Conservation (phyloP, 1,140 invertebrate species). For the Oryzaephilus surinamensis region DNA sequence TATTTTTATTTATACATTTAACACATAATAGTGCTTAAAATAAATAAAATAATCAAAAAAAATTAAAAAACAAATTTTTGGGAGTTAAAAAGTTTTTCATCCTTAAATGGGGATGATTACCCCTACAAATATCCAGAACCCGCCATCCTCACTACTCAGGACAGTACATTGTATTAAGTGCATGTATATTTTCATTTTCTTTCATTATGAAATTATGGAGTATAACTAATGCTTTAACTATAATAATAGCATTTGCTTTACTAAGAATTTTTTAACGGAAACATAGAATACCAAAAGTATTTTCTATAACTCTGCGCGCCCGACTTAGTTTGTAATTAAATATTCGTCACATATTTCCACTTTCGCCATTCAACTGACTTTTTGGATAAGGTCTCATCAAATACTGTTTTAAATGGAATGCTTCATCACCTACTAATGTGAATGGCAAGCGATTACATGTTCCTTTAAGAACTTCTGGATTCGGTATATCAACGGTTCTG, state of each 20-base stretch:
- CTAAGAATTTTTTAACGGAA: conserved; percentile 10
- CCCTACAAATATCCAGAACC: too few species aligned
- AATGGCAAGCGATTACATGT: conserved; percentile 4
- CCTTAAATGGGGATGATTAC: too few species aligned
- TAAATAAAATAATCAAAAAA: too few species aligned
- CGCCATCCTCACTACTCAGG: too few species aligned
- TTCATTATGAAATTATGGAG: conserved; percentile 4
- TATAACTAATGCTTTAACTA: conserved; percentile 3
- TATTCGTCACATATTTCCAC: conserved; percentile 17
- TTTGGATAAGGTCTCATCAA: conserved; percentile 1
- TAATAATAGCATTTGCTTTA: conserved; percentile 11
- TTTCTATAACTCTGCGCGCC: too few species aligned
- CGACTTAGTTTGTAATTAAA: neutral
- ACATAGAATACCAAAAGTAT: conserved; percentile 36
- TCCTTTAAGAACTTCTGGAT: neutral
- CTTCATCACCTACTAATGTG: too few species aligned
- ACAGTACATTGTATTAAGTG: too few species aligned
- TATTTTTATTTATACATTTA: too few species aligned
- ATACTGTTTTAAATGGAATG: neutral
- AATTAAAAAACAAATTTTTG: too few species aligned
- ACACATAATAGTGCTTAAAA: too few species aligned
- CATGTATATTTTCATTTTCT: too few species aligned
- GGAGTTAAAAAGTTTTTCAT: too few species aligned
- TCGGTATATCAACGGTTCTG: neutral
- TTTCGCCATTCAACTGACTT: conserved; percentile 3